A percentile compares a stretch with the other conserved stretches of the same genome.
Conservation (phyloP, 1,140 invertebrate genomes). For the Elysia chlorotica region DNA sequence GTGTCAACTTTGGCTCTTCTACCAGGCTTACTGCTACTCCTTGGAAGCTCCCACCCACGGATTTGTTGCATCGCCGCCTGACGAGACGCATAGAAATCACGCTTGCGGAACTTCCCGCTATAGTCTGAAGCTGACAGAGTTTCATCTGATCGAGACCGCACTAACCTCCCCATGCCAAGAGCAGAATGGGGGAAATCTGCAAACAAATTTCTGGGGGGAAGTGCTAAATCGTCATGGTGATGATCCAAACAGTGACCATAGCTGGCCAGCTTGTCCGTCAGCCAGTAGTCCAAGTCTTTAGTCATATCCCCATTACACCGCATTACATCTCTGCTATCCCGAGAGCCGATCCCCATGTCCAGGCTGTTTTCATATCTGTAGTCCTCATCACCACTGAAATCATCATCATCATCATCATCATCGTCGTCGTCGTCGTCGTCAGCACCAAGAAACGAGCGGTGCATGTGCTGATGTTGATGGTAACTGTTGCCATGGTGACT, state of each 20-base stretch:
- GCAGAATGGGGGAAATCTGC: slow-evolving; percentile 43
- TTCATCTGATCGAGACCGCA: slow-evolving; percentile 58
- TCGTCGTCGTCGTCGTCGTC: no score
- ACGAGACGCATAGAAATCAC: slow-evolving; percentile 50
- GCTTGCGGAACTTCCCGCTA: slow-evolving; percentile 51
- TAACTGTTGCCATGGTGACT: no score
- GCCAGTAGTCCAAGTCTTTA: slow-evolving; percentile 46
- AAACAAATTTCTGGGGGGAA: slow-evolving; percentile 49
- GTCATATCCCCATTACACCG: slow-evolving; percentile 32
- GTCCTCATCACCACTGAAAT: no score
- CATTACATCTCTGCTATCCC: slow-evolving; percentile 35
- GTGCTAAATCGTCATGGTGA: slow-evolving; percentile 55
- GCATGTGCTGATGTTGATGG: no score
- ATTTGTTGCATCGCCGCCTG: slow-evolving; percentile 54
- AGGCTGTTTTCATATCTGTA: no score
- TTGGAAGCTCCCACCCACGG: slow-evolving; percentile 49
- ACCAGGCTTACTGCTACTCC: background rate
- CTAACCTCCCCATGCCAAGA: slow-evolving; percentile 49
- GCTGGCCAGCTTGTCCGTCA: slow-evolving; percentile 44
- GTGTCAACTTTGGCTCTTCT: slow-evolving; percentile 12
- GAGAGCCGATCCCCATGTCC: slow-evolving; percentile 34
- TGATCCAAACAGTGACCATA: slow-evolving; percentile 52
- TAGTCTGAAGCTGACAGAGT: slow-evolving; percentile 59
- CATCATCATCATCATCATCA: no score
- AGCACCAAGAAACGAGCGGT: no score